These are phyloP conservation scores for Scolanthus callimorphus DNA, from an alignment of 92 coral and sea anemone species.

Conservation along the genomic window DNA sequence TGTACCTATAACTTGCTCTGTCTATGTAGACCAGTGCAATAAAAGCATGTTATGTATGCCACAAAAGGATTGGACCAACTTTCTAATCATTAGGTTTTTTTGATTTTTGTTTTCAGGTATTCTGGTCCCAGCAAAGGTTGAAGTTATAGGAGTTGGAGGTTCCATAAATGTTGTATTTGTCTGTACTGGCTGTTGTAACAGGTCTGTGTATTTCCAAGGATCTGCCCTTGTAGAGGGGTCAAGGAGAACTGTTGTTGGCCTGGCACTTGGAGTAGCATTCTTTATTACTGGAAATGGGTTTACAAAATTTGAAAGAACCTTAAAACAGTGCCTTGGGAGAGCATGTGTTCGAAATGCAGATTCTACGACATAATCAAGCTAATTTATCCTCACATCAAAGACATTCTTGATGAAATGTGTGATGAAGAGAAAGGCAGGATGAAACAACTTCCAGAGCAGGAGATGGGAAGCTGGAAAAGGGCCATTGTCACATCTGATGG, in stretches of 20 bases:
- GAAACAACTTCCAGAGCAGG: slow-evolving; percentile 7
- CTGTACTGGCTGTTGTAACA: slow-evolving; percentile 16
- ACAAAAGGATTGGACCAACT: too few species aligned
- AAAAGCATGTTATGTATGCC: too few species aligned
- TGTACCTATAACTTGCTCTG: too few species aligned
- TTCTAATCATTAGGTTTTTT: too few species aligned
- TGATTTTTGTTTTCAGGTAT: slow-evolving; percentile 20
- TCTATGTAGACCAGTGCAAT: too few species aligned
- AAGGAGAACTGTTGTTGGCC: slow-evolving; percentile 45
- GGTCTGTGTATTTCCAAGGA: slow-evolving; percentile 23
- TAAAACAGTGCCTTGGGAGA: slow-evolving; percentile 43
- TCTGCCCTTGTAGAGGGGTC: slow-evolving; percentile 36
- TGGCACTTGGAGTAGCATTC: slow-evolving; percentile 50
- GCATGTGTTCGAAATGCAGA: slow-evolving; percentile 21
- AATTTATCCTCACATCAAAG: too few species aligned
- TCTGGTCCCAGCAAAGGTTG: slow-evolving; percentile 17
- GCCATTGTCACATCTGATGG: slow-evolving; percentile 66
- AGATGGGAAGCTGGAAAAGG: slow-evolving; percentile 38
- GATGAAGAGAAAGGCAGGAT: slow-evolving; percentile 29
- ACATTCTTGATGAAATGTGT: too few species aligned
- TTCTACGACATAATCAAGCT: slow-evolving; percentile 39
- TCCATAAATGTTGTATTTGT: slow-evolving; percentile 6
- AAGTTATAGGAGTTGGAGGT: slow-evolving; percentile 35
- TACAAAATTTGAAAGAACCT: too few species aligned
- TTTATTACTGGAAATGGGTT: slow-evolving; percentile 47